phyloP scores from a whole-genome alignment of 1,140 invertebrate species.

The Anoplolepis gracilipes region DNA sequence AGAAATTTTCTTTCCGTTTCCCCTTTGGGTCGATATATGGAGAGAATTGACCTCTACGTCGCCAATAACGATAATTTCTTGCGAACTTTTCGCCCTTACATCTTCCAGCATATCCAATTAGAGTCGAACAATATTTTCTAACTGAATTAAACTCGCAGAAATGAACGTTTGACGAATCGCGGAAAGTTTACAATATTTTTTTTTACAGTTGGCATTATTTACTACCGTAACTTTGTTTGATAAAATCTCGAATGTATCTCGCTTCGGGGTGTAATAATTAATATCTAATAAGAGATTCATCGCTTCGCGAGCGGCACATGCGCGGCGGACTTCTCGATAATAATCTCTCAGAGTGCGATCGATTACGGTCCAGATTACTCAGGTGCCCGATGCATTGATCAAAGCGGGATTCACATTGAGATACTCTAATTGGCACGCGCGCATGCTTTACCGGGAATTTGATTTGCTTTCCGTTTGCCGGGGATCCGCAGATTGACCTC shows the following conservation, averaged over 20 bases:
- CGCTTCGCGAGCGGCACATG: neutral
- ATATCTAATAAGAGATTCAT: slow-evolving; percentile 27
- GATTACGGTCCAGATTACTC: slow-evolving; percentile 76
- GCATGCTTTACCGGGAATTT: slow-evolving; percentile 73
- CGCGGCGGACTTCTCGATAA: slow-evolving; percentile 65
- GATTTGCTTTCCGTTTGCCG: slow-evolving; percentile 75
- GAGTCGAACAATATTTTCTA: slow-evolving; percentile 32
- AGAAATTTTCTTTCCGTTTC: neutral
- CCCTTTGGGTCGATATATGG: neutral
- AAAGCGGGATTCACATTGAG: slow-evolving; percentile 74
- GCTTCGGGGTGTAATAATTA: slow-evolving; percentile 24
- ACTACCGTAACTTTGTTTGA: neutral
- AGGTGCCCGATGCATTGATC: slow-evolving; percentile 77
- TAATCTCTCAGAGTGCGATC: slow-evolving; percentile 73
- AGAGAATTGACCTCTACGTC: slow-evolving; percentile 25
- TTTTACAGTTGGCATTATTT: neutral
- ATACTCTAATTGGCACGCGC: slow-evolving; percentile 73
- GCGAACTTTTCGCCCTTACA: slow-evolving; percentile 5
- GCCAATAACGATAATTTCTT: slow-evolving; percentile 8
- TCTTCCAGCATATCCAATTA: slow-evolving; percentile 38
- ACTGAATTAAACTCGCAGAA: neutral
- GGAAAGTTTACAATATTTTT: neutral
- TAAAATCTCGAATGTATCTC: slow-evolving; percentile 17
- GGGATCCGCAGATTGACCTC: slow-evolving; percentile 72
- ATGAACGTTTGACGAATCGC: slow-evolving; percentile 30